phyloP scores from a whole-genome alignment of 1,140 invertebrate species.

The Zaprionus davidi region DNA sequence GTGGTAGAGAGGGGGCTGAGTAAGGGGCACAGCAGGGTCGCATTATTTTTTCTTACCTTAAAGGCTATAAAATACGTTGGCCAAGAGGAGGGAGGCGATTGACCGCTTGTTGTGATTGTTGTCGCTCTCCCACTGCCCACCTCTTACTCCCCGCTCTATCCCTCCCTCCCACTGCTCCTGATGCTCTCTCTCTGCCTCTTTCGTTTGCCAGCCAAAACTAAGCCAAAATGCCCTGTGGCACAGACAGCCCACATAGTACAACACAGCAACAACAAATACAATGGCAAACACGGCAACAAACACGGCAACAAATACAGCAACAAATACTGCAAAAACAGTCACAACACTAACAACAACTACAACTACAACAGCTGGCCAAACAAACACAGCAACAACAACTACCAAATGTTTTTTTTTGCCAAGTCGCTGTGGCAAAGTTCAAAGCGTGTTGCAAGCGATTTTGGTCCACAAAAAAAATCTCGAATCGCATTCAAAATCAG shows the following conservation, averaged over 20 bases:
- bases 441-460: constrained; percentile 55
- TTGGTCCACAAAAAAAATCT: constrained; percentile 26
- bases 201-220: constrained; percentile 25
- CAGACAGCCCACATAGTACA: constrained; percentile 27
- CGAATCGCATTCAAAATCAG: constrained; percentile 63
- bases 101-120: constrained; percentile 57
- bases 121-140: neutral
- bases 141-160: neutral
- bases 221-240: constrained; percentile 38
- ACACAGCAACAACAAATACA: constrained; percentile 4
- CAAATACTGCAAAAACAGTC: neutral
- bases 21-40: constrained; percentile 42
- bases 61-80: constrained; percentile 80
- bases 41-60: constrained; percentile 77
- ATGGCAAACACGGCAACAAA: constrained; percentile 32
- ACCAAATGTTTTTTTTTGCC: neutral
- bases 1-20: too few species aligned
- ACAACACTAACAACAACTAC: neutral
- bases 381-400: constrained; percentile 30
- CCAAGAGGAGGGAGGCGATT: constrained; percentile 31
- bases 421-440: constrained; percentile 71
- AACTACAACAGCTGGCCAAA: constrained; percentile 17
- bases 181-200: neutral
- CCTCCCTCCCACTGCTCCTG: neutral
- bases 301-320: constrained; percentile 23